Evolutionary conservation across 1,140 invertebrate genomes (phyloP), one percentile per base, ranked within the genome.

Genomic region (Penaeus indicus): DNA sequence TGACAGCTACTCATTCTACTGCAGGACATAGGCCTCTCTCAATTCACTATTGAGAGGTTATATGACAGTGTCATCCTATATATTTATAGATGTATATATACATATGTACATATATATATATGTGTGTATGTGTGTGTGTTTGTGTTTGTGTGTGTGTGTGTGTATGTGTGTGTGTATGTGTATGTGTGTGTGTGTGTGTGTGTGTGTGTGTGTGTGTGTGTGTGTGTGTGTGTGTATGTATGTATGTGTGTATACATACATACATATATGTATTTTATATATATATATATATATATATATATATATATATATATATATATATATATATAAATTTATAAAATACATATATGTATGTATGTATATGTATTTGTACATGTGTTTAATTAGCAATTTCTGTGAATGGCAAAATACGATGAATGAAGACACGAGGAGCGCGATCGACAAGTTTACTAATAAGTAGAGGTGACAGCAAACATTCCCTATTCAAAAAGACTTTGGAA

Each of bases 231-330:
- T 22, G 67, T 7, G 69, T n/a, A 7, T n/a, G 5, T 21, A n/a
- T 27, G n/a, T 13, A 22, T 22, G 4, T 32, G 10, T 1, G 0
- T 5, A 22, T 19, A 72, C n/a, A 72, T 0, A 72, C n/a, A 72
- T n/a, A 72, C 22, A 72, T n/a, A 72, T n/a, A 72, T 72, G 10
- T 72, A 72, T 72, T 5, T 72, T 72, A 72, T 72, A 72, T 72
- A 72, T 72, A 72, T 72, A 72, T 72, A 72, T 72, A 72, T 72
- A 72, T 72, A 72, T 72, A 72, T 72, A 72, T 72, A 72, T 72
- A 72, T 72, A 72, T 72, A 72, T 72, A 5, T 72, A 72, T 72
- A 72, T 10, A 72, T 72, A 72, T 72, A 10, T 10, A 72, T 72
- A 72, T 72, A 72, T 72, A 72, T 72, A 72, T 32, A 32, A 32